Evolutionary conservation across 1,140 invertebrate species (phyloP).

Genomic region (Leptopilina clavipes): DNA sequence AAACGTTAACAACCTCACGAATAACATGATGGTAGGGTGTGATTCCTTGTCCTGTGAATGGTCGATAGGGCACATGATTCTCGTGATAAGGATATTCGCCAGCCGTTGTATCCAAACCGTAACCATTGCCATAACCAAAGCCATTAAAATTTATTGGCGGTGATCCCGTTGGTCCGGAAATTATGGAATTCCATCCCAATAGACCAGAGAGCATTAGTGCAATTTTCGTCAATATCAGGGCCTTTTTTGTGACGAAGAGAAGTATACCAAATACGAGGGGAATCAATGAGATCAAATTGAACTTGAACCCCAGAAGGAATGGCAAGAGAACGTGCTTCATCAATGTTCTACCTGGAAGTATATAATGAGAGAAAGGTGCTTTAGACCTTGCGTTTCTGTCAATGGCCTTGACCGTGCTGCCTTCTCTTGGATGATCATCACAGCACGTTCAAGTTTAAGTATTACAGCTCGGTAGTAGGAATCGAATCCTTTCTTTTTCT

Average conservation of each 20-base stretch:
- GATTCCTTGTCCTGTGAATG: constrained; percentile 50
- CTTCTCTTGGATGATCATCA: constrained; percentile 57
- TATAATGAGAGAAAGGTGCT: constrained; percentile 49
- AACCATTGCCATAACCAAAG: constrained; percentile 48
- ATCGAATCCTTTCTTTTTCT: constrained; percentile 26
- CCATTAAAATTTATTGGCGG: constrained; percentile 38
- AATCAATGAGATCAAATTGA: constrained; percentile 82
- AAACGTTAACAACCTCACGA: constrained; percentile 69
- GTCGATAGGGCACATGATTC: constrained; percentile 38
- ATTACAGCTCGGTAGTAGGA: not conserved
- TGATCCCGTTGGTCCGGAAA: constrained; percentile 41
- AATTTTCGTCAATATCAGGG: constrained; percentile 82
- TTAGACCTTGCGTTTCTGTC: constrained; percentile 15
- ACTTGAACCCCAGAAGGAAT: constrained; percentile 84
- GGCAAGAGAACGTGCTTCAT: constrained; percentile 81
- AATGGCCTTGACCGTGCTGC: constrained; percentile 68
- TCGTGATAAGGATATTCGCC: constrained; percentile 56
- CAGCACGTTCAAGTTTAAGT: constrained; percentile 16
- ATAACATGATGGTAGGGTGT: constrained; percentile 66
- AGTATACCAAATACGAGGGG: constrained; percentile 82
- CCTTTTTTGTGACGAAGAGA: constrained; percentile 83
- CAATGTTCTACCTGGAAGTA: constrained; percentile 80
- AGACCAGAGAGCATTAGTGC: constrained; percentile 81
- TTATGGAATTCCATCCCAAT: constrained; percentile 75
- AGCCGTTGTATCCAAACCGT: constrained; percentile 39